Evolutionary conservation across 2,888 invertebrate genomes (phyloP).

Genomic region (Podotricha telesiphe): DNA sequence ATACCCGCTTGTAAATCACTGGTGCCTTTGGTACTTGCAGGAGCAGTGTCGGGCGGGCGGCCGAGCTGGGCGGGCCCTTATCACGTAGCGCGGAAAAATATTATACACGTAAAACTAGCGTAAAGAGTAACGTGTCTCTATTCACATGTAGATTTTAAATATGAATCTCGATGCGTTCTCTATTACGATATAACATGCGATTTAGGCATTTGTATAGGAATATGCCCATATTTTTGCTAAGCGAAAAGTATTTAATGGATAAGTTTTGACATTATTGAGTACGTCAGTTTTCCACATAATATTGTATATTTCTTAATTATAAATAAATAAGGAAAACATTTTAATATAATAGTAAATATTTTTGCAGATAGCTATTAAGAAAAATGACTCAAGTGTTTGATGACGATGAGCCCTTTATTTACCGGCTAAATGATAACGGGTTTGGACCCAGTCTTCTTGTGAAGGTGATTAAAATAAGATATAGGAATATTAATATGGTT

Average conservation of each 20-base stretch:
- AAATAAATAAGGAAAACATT: background rate
- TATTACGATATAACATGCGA: slow-evolving; percentile 40
- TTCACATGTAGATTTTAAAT: slow-evolving; percentile 48
- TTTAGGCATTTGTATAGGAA: slow-evolving; percentile 35
- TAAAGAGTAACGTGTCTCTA: slow-evolving; percentile 51
- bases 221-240: slow-evolving; percentile 13
- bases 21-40: slow-evolving; percentile 52
- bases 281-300: background rate
- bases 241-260: slow-evolving; percentile 18
- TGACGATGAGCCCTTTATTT: slow-evolving; percentile 88
- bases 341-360: background rate
- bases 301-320: background rate
- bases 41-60: slow-evolving; percentile 70
- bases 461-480: slow-evolving; percentile 80
- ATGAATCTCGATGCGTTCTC: slow-evolving; percentile 40
- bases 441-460: slow-evolving; percentile 88
- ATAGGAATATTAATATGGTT: background rate
- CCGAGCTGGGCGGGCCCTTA: slow-evolving; percentile 51
- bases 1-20: slow-evolving; percentile 69
- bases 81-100: slow-evolving; percentile 35
- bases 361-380: slow-evolving; percentile 35
- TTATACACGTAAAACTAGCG: slow-evolving; percentile 37
- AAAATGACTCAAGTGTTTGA: slow-evolving; percentile 71
- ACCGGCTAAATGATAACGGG: slow-evolving; percentile 89
- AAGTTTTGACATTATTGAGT: slow-evolving; percentile 21